Base-by-base conservation (phyloP, 2,888 invertebrate species). In the Drosophila nr. fundita region DNA sequence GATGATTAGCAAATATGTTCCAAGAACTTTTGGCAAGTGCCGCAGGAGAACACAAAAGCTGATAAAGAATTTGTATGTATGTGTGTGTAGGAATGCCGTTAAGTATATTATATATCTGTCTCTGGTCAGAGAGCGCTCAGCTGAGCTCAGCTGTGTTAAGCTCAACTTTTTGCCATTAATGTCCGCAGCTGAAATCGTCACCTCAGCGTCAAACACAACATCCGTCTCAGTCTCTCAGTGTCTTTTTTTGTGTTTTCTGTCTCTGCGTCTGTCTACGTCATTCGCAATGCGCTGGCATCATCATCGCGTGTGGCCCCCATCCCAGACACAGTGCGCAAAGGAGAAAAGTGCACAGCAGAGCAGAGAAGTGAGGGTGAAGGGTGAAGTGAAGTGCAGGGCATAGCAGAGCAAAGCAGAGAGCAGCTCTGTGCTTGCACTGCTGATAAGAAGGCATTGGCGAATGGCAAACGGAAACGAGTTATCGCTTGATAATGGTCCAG, bases 401-500 rank as follows among this genome's bases (percentile, higher is more conserved):
- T 15, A 13, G 32, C 32, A 32, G 32, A 15, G 42, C 21, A 18
- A 24, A 4, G 45, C 24, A 2, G 32, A 18, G 36, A 13, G 15
- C 11, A 40, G 21, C 36, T 30, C 10, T 10, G 68, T 66, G 79
- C 74, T 49, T 55, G 24, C 57, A 55, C 62, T 73, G 73, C 75
- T 74, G 74, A 74, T 74, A 74, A 68, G 74, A 74, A 74, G 68
- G 13, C 74, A 55, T 55, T 60, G 38, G 55, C 42, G 59, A 40
- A 45, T 60, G 55, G 68, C 68, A 42, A 78, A 67, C 79, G 79
- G 79, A 79, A 79, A 79, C 82, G 79, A 81, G 79, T 78, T 78
- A 78, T 78, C 78, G 81, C 78, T 66, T 80, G 78, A 78, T 78
- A 78, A 73, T 68, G 80, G 80, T 62, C 81, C 81, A 78, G 68